These are phyloP conservation scores for Heteractis magnifica DNA, from an alignment of 92 coral and sea anemone genomes.

Conservation along the genomic window DNA sequence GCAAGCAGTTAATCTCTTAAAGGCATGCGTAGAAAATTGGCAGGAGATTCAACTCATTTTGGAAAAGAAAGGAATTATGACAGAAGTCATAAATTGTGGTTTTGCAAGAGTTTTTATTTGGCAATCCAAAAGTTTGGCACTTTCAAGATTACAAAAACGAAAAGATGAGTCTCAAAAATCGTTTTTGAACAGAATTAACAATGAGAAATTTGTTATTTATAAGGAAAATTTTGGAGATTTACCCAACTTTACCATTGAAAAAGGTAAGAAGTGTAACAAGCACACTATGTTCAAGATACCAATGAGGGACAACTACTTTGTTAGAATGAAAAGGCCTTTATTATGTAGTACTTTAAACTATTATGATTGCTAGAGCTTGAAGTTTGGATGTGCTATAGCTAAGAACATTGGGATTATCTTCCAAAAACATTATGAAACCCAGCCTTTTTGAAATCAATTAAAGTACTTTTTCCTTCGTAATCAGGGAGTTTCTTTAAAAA, in stretches of 20 bases:
- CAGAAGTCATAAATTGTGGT: neutral
- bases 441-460: neutral
- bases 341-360: neutral
- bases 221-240: neutral
- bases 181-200: no score
- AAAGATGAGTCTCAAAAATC: neutral
- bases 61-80: neutral
- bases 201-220: neutral
- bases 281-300: neutral
- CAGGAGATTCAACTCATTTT: neutral
- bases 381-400: neutral
- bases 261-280: neutral
- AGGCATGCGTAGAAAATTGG: neutral
- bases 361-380: neutral
- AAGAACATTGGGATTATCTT: neutral
- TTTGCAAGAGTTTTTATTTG: neutral
- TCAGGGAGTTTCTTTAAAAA: neutral
- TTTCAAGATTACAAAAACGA: neutral
- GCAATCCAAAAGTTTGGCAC: neutral
- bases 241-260: neutral
- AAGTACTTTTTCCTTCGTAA: neutral
- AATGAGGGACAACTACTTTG: neutral
- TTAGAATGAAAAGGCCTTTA: neutral
- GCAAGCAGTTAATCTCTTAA: neutral
- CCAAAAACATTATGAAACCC: neutral